Percentiles rank a stretch among this genome's conserved stretches.
Conservation (phyloP, 2,797 vertebrate genomes). For the Pipistrellus pygmaeus region DNA sequence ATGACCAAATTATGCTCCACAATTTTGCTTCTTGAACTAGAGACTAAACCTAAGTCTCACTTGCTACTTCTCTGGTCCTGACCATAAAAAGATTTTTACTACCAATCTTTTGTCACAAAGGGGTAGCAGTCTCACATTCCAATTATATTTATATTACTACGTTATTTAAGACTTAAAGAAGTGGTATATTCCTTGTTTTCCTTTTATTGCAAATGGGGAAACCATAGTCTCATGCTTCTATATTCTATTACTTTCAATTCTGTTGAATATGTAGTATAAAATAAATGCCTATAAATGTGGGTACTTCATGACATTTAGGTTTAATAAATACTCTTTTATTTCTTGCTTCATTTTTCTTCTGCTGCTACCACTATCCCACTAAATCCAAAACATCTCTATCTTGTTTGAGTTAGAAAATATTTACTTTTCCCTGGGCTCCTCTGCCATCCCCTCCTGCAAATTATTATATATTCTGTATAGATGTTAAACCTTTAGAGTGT, state of each 20-base stretch:
- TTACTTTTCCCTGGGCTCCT: background rate
- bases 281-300: background rate
- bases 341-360: background rate
- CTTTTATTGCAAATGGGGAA: background rate
- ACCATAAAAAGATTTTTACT: background rate
- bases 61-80: background rate
- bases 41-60: background rate
- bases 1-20: background rate
- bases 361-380: background rate
- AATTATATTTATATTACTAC: background rate
- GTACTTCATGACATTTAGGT: background rate
- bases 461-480: background rate
- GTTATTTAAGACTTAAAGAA: background rate
- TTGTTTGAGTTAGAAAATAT: background rate
- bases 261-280: background rate
- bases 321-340: background rate
- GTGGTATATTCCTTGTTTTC: background rate
- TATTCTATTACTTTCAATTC: background rate
- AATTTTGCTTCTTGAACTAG: background rate
- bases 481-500: background rate
- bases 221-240: background rate
- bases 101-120: background rate
- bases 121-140: background rate
- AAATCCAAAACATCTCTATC: background rate
- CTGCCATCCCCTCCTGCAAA: background rate